Base-by-base conservation (phyloP, 2,113 vertebrate genomes). In the Leptocoma aspasia region DNA sequence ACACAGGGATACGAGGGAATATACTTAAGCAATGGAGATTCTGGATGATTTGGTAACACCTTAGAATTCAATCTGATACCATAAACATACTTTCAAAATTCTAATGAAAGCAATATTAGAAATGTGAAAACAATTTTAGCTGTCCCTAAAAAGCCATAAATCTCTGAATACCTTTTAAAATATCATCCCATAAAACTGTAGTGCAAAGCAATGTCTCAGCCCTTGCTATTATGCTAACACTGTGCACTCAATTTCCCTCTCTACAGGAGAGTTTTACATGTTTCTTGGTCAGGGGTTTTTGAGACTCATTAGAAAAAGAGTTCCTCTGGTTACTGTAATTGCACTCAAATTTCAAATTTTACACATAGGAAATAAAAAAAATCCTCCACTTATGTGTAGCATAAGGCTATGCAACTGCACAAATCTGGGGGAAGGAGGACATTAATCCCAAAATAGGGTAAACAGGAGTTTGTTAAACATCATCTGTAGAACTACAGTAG, bases 121-220 rank as follows among this genome's bases (percentile, higher is more conserved):
- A 92, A 88, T 53, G 65, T 89, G 93, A 96, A 98, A 97, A 96
- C 86, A 96, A 96, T 97, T 95, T 87, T 68, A 91, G 81, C 94
- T 91, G 85, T 94, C 73, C 92, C 71, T 63, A 77, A 95, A 92
- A 96, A 85, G 80, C 79, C 81, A 92, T 95, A 95, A 80, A 89
- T 94, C 71, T 75, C 60, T 8, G 61, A 94, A 69, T 85, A 83
- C 39, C 33, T 95, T 97, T 95, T 61, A 94, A 92, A 96, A 71
- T 86, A 94, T 90, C 61, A 84, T 81, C 95, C n/a, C 47, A 96
- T 87, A 96, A 95, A 94, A 95, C 89, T 30, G 64, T 68, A 53
- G 27, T 63, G 65, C 86, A 69, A 90, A 92, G 85, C 86, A 94
- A 90, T 59, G 83, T 73, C 86, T 95, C 92, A 79, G 75, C 65